phyloP scores from a whole-genome alignment of 2,888 invertebrate species.

The Pterostichus madidus region DNA sequence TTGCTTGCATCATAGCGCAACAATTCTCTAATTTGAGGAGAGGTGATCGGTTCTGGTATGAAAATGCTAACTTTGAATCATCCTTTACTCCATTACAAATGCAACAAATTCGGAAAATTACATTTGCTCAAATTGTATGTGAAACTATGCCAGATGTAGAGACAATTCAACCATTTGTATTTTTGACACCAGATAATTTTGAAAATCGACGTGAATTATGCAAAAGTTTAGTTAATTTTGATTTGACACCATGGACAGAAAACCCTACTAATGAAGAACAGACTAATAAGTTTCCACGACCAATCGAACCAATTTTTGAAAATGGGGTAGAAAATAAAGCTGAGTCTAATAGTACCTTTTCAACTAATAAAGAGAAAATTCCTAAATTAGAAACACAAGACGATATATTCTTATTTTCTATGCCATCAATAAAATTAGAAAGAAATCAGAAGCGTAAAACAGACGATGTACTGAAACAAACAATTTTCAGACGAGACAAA shows the following conservation, averaged over 20 bases:
- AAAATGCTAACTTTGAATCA: slow-evolving; percentile 86
- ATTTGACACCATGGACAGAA: slow-evolving; percentile 83
- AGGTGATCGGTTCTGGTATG: slow-evolving; percentile 92
- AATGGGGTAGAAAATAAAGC: slow-evolving; percentile 36
- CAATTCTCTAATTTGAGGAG: slow-evolving; percentile 89
- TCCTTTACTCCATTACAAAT: slow-evolving; percentile 89
- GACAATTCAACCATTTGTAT: slow-evolving; percentile 85
- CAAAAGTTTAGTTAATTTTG: slow-evolving; percentile 77
- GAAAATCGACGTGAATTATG: slow-evolving; percentile 82
- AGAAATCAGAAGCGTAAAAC: neutral
- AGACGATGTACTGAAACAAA: slow-evolving; percentile 9
- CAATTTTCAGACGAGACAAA: slow-evolving; percentile 26
- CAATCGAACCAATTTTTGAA: slow-evolving; percentile 39
- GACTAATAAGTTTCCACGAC: neutral
- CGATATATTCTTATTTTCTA: slow-evolving; percentile 31
- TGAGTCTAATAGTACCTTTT: slow-evolving; percentile 13
- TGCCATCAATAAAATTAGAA: slow-evolving; percentile 18
- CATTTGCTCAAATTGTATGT: slow-evolving; percentile 87
- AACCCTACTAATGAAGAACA: slow-evolving; percentile 47
- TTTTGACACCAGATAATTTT: slow-evolving; percentile 81
- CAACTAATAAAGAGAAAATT: slow-evolving; percentile 10
- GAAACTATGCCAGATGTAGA: slow-evolving; percentile 83
- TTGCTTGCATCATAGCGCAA: slow-evolving; percentile 92
- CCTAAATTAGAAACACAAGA: slow-evolving; percentile 17
- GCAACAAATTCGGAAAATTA: slow-evolving; percentile 85